Conservation (phyloP, 2,797 vertebrate genomes). For the Aulostomus chinensis region DNA sequence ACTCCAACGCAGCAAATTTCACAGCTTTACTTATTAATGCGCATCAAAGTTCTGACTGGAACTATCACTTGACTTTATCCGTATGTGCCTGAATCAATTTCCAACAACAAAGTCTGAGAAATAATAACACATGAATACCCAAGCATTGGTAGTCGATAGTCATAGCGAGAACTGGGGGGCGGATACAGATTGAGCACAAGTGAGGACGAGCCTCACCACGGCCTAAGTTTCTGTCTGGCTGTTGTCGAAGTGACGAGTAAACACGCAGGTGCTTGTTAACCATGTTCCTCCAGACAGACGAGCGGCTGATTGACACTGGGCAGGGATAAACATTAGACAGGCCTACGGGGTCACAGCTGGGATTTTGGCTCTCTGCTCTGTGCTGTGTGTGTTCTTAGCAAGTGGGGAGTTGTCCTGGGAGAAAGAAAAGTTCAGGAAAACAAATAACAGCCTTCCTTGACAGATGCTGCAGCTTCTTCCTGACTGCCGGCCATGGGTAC, state of each 20-base stretch:
- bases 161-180: not conserved
- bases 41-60: conserved; percentile 20
- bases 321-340: conserved; percentile 28
- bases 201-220: too few species aligned
- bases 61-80: not conserved
- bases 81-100: not conserved
- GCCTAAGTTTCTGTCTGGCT: not conserved
- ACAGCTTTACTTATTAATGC: conserved; percentile 10
- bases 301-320: conserved; percentile 42
- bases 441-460: conserved; percentile 58
- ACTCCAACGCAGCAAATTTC: too few species aligned
- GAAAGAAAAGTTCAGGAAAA: conserved; percentile 53
- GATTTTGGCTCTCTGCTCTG: conserved; percentile 24
- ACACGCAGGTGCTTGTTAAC: conserved; percentile 60
- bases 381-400: conserved; percentile 38
- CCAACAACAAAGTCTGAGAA: not conserved
- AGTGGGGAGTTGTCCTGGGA: conserved; percentile 35
- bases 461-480: conserved; percentile 55
- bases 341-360: conserved; percentile 36
- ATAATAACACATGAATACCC: conserved; percentile 16
- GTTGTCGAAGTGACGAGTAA: conserved; percentile 27
- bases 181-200: too few species aligned
- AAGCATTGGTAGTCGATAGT: too few species aligned
- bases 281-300: conserved; percentile 12
- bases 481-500: conserved; percentile 52